Evolutionary conservation across 2,113 vertebrate genomes (phyloP).

Genomic region (Martes martes): DNA sequence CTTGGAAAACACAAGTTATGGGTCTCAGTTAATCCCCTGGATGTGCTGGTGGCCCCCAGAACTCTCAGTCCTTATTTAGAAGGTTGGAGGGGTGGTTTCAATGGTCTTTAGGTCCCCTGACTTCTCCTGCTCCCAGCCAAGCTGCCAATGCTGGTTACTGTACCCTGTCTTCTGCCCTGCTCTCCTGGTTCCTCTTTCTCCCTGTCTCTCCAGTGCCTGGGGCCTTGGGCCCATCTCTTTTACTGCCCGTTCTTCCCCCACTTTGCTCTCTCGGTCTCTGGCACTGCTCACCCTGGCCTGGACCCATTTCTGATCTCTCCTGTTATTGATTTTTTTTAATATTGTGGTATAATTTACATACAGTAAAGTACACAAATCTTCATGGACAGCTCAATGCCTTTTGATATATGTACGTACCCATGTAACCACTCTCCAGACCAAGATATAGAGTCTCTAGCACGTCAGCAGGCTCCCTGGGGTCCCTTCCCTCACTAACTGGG

Average conservation of each 20-base stretch:
- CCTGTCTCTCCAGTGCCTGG: background rate
- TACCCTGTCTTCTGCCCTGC: too few species aligned
- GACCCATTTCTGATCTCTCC: background rate
- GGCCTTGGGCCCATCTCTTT: background rate
- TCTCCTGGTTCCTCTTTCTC: background rate
- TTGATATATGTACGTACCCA: fast-evolving
- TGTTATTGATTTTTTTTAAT: background rate
- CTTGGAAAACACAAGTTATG: constrained; percentile 48
- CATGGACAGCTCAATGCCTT: background rate
- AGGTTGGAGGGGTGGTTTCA: background rate
- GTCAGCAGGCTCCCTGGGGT: background rate
- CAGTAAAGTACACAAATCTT: background rate
- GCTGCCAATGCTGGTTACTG: fast-evolving
- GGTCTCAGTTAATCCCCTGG: constrained; percentile 66
- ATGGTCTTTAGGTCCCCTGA: background rate
- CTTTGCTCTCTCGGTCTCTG: background rate
- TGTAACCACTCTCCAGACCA: background rate
- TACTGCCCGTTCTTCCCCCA: too few species aligned
- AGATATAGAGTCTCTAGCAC: background rate
- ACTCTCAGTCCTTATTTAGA: background rate
- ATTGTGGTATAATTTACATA: background rate
- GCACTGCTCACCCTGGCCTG: background rate
- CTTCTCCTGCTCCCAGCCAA: fast-evolving
- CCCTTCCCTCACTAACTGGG: background rate
- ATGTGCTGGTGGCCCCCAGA: background rate